Evolutionary conservation across 2,888 invertebrate species (phyloP).

Genomic region (Pyrocoelia pectoralis): DNA sequence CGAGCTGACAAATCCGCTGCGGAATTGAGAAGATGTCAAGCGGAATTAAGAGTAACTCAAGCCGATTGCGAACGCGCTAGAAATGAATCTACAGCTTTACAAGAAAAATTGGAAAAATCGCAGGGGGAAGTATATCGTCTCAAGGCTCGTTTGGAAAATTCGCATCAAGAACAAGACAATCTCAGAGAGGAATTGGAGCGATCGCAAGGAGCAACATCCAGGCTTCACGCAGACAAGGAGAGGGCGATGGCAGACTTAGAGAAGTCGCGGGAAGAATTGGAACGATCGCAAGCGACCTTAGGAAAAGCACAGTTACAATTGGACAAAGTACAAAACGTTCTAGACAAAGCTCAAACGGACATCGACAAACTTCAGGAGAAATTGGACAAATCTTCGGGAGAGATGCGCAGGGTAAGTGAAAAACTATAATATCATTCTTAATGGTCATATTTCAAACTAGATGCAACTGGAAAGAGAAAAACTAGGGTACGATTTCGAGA

Average conservation of each 20-base stretch:
- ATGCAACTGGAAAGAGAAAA: slow-evolving; percentile 92
- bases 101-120: slow-evolving; percentile 92
- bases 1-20: slow-evolving; percentile 85
- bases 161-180: slow-evolving; percentile 93
- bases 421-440: background rate
- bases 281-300: slow-evolving; percentile 86
- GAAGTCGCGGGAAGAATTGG: slow-evolving; percentile 87
- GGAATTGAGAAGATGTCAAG: slow-evolving; percentile 86
- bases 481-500: slow-evolving; percentile 89
- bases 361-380: slow-evolving; percentile 90
- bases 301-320: slow-evolving; percentile 92
- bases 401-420: slow-evolving; percentile 79
- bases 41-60: slow-evolving; percentile 90
- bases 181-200: slow-evolving; percentile 92
- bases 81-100: slow-evolving; percentile 82
- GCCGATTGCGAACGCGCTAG: slow-evolving; percentile 89
- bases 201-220: slow-evolving; percentile 81
- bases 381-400: slow-evolving; percentile 81
- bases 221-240: slow-evolving; percentile 88
- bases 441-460: slow-evolving; percentile 54
- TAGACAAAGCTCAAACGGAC: slow-evolving; percentile 91
- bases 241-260: slow-evolving; percentile 85
- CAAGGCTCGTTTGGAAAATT: slow-evolving; percentile 93
- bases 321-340: slow-evolving; percentile 87
- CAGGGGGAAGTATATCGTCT: slow-evolving; percentile 94